Evolutionary conservation across 2,113 vertebrate genomes (phyloP).

Genomic region (Dasyurus viverrinus): DNA sequence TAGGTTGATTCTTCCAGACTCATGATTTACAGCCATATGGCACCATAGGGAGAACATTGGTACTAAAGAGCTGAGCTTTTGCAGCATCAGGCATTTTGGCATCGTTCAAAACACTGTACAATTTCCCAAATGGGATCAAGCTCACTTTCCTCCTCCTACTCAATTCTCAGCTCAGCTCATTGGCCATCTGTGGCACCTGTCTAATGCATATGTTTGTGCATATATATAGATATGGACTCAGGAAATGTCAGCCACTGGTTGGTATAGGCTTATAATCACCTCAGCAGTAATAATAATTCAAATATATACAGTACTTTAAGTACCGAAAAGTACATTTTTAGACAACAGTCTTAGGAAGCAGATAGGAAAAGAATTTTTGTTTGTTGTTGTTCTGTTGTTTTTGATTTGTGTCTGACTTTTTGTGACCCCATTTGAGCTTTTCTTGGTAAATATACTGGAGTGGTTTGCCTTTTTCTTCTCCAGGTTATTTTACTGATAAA

Average conservation of each 20-base stretch:
- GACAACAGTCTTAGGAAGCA: not conserved
- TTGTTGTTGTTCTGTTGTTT: not conserved
- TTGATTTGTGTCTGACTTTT: not conserved
- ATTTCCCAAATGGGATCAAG: not conserved
- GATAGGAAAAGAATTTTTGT: not conserved
- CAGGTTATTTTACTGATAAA: not conserved
- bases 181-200: conserved; percentile 2
- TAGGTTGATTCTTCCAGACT: not conserved
- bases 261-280: not conserved
- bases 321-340: not conserved
- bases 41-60: not conserved
- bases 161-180: not conserved
- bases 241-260: not conserved
- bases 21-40: not conserved
- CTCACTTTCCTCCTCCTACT: not conserved
- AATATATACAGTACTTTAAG: not conserved
- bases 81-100: not conserved
- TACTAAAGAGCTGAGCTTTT: not conserved
- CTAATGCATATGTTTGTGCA: not conserved
- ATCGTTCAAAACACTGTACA: not conserved
- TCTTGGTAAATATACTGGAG: not conserved
- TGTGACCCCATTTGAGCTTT: not conserved
- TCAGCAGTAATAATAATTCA: not conserved
- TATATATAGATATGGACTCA: not conserved
- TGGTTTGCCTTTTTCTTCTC: not conserved